Evolutionary conservation across 2,113 vertebrate genomes (phyloP).

Genomic region (Picathartes gymnocephalus): DNA sequence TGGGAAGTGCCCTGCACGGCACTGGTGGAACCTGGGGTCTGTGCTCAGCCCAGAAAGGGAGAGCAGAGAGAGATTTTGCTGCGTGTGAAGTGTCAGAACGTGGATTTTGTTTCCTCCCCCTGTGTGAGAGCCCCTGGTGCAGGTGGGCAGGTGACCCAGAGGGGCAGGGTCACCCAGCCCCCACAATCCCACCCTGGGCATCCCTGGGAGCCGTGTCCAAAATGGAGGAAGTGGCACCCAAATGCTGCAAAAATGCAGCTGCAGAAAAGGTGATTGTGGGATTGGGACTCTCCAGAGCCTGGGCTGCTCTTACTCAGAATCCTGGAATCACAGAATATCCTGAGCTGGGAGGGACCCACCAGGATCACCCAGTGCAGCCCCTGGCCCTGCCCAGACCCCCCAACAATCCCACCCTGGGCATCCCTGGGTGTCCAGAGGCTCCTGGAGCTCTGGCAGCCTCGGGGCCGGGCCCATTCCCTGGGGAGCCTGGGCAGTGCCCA

Average conservation of each 20-base stretch:
- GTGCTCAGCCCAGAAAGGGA: background rate
- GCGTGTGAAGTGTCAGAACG: accelerated
- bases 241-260: too few species aligned
- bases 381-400: background rate
- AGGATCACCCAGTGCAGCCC: too few species aligned
- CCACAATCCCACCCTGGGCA: background rate
- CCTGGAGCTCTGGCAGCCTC: background rate
- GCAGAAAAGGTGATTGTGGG: too few species aligned
- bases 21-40: background rate
- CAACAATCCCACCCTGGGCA: background rate
- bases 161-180: background rate
- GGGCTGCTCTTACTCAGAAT: too few species aligned
- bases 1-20: background rate
- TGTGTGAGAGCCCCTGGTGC: background rate
- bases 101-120: background rate
- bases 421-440: background rate
- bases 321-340: too few species aligned
- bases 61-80: background rate
- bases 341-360: too few species aligned
- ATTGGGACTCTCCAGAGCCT: too few species aligned
- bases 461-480: background rate
- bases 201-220: too few species aligned
- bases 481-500: background rate
- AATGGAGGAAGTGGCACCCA: too few species aligned
- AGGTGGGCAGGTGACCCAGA: background rate